These are phyloP conservation scores for Vicugna pacos DNA, from an alignment of 2,113 vertebrate genomes.

Conservation along the genomic window DNA sequence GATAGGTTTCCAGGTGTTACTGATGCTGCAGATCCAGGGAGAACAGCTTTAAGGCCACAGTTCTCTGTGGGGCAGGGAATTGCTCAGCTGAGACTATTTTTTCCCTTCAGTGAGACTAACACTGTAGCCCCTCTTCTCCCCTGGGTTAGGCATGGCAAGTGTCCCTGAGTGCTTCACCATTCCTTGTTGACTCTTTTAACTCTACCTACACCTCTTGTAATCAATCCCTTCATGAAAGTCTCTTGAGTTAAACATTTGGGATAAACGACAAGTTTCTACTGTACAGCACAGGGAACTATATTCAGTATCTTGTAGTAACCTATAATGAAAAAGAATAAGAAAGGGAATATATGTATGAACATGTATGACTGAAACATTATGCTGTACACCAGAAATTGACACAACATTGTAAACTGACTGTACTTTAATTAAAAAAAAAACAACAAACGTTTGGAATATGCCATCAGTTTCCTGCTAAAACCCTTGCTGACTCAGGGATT, in stretches of 20 bases:
- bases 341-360: too few relatives aligned
- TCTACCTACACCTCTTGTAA: not conserved
- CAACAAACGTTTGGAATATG: not conserved
- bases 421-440: too few relatives aligned
- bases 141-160: not conserved
- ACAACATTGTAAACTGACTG: too few relatives aligned
- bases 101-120: not conserved
- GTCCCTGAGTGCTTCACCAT: not conserved
- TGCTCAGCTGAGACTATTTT: not conserved
- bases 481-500: not conserved
- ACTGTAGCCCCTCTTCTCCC: not conserved
- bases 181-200: not conserved
- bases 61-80: not conserved
- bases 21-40: not conserved
- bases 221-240: not conserved
- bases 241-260: constrained; percentile 29
- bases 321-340: too few relatives aligned
- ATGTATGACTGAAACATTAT: too few relatives aligned
- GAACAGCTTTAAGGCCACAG: not conserved
- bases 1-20: not conserved
- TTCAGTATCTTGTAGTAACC: too few relatives aligned
- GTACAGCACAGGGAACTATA: too few relatives aligned
- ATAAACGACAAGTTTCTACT: not conserved
- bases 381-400: too few relatives aligned
- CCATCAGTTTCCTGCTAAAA: not conserved